Conservation (phyloP, 2,797 vertebrate genomes). For the Atherinosoma microstoma region DNA sequence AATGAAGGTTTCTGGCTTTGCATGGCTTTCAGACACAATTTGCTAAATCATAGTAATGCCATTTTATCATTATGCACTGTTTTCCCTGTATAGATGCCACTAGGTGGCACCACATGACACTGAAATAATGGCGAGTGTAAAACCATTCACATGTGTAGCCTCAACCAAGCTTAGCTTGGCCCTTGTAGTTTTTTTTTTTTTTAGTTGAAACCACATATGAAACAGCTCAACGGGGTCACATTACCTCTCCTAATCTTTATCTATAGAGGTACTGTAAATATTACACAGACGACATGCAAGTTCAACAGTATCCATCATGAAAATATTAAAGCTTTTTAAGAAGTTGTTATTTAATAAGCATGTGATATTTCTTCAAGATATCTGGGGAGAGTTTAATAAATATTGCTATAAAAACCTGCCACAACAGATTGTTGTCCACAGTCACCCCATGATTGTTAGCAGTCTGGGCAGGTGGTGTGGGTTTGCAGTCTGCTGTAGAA, state of each 20-base stretch:
- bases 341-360: neutral
- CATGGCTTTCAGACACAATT: slow-evolving; percentile 24
- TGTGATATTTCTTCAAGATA: slow-evolving; percentile 25
- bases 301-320: neutral
- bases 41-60: neutral
- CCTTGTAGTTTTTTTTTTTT: neutral
- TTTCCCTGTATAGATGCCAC: slow-evolving; percentile 18
- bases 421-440: slow-evolving; percentile 25
- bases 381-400: slow-evolving; percentile 8
- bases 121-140: slow-evolving; percentile 9
- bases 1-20: too few relatives aligned
- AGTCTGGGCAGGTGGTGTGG: slow-evolving; percentile 21
- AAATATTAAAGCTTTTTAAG: neutral
- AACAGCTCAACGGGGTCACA: slow-evolving; percentile 1
- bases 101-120: slow-evolving; percentile 65
- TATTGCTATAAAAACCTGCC: slow-evolving; percentile 27
- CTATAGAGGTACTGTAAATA: neutral
- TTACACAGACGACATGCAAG: neutral
- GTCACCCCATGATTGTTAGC: slow-evolving; percentile 16
- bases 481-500: slow-evolving; percentile 6
- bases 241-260: neutral
- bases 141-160: too few relatives aligned
- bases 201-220: neutral
- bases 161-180: neutral
- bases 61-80: too few relatives aligned